Conservation (phyloP, 2,113 vertebrate genomes). For the Euleptes europaea region DNA sequence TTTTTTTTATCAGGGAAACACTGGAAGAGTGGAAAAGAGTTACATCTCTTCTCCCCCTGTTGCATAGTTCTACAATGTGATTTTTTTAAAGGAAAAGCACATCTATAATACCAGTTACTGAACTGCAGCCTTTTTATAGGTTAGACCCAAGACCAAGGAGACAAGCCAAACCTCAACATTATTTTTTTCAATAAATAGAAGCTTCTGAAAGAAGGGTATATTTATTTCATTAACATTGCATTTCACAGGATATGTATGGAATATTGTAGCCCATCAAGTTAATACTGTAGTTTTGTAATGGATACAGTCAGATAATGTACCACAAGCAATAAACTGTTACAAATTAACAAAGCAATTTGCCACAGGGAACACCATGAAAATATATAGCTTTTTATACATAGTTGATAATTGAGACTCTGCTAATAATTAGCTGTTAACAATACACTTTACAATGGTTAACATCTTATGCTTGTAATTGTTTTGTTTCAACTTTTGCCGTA, state of each 20-base stretch:
- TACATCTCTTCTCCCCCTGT: too few species aligned
- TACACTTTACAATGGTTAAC: conserved; percentile 50
- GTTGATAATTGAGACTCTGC: conserved; percentile 36
- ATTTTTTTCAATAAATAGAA: not conserved
- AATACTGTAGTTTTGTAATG: conserved; percentile 53
- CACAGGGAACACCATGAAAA: conserved; percentile 63
- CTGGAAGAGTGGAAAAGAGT: too few species aligned
- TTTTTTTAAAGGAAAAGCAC: too few species aligned
- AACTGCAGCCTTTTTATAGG: too few species aligned
- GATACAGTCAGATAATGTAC: conserved; percentile 63
- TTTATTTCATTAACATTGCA: conserved; percentile 71
- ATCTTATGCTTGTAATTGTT: conserved; percentile 10
- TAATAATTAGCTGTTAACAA: conserved; percentile 26
- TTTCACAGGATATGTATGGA: conserved; percentile 62
- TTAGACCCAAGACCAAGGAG: not conserved
- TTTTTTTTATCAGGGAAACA: too few species aligned
- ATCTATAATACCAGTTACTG: too few species aligned
- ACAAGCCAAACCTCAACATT: not conserved
- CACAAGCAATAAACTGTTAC: conserved; percentile 61
- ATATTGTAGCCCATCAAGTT: conserved; percentile 48
- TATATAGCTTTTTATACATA: conserved; percentile 38
- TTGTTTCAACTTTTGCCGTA: conserved; percentile 29
- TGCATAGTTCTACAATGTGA: too few species aligned
- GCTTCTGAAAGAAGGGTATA: conserved; percentile 42
- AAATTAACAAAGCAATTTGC: conserved; percentile 58